Evolutionary conservation across 2,113 vertebrate species (phyloP), one percentile per base, ranked within the genome.

Genomic region (Collichthys lucidus): DNA sequence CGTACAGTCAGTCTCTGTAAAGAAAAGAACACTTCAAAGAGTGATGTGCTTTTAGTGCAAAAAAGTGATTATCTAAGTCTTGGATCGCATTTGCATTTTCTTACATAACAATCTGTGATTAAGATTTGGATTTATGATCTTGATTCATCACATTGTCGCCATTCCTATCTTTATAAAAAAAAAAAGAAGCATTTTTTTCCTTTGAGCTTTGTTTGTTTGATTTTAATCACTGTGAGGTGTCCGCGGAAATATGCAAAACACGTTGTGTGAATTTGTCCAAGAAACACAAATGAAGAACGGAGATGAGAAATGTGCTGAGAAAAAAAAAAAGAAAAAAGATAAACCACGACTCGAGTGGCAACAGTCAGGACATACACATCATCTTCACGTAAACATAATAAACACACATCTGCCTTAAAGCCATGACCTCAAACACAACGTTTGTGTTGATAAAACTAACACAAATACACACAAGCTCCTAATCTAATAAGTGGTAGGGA

Each of bases 381-480:
- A 52, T 74, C 49, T n/a, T 74, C 66, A 46, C 10, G 11, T 55
- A 46, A 64, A 66, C 73, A 63, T 22, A 63, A 59, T 20, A 77
- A 81, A 74, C 81, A 64, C 75, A 52, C 66, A 68, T 74, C 59
- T 60, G 66, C 80, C 53, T 56, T 35, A 14, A 26, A 76, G 26
- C 4, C 3, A 80, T 8, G 47, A 60, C 53, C 47, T 55, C 71
- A n/a, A 77, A 62, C 49, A 50, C 70, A 63, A 66, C 11, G n/a
- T 76, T 74, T 84, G 56, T 65, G 76, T 62, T 31, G 55, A 66
- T 60, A 66, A 66, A 62, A 68, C n/a, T 9, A 53, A 73, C 42
- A 66, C 31, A 82, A 70, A 74, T 12, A 68, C 55, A 68, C 56
- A 68, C 47, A 61, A 12, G 20, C 44, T 42, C 47, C n/a, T 83